Conservation (phyloP, 2,797 vertebrate species). For the Coregonus ussuriensis region DNA sequence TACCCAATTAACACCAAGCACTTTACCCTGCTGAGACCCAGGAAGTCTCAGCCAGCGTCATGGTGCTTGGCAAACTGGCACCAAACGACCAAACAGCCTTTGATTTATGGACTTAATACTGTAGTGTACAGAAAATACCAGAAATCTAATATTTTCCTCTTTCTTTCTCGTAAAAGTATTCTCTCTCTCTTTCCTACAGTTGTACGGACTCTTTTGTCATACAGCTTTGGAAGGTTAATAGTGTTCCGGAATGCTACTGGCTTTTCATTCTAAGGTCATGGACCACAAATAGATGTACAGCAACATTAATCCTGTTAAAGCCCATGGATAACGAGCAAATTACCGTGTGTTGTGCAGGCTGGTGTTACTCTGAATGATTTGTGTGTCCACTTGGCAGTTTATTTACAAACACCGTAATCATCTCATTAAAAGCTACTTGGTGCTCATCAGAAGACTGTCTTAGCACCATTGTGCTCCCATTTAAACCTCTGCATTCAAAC, state of each 20-base stretch:
- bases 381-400: conserved; percentile 7
- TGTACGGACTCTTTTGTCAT: background rate
- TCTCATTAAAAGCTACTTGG: conserved; percentile 8
- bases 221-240: background rate
- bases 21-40: background rate
- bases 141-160: background rate
- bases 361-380: conserved; percentile 1
- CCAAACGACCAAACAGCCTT: background rate
- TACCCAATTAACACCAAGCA: conserved; percentile 10
- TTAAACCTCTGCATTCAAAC: conserved; percentile 10
- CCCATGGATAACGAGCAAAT: conserved; percentile 3
- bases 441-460: background rate
- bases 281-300: background rate
- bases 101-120: conserved; percentile 14
- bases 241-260: background rate
- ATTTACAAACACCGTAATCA: conserved; percentile 10
- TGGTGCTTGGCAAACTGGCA: background rate
- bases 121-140: background rate
- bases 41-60: background rate
- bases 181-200: background rate
- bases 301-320: background rate
- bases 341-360: background rate
- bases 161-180: background rate
- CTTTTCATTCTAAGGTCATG: too few relatives aligned
- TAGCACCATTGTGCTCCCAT: background rate